Base-by-base conservation (phyloP, 2,888 invertebrate genomes). In the Pegoplata infirma region DNA sequence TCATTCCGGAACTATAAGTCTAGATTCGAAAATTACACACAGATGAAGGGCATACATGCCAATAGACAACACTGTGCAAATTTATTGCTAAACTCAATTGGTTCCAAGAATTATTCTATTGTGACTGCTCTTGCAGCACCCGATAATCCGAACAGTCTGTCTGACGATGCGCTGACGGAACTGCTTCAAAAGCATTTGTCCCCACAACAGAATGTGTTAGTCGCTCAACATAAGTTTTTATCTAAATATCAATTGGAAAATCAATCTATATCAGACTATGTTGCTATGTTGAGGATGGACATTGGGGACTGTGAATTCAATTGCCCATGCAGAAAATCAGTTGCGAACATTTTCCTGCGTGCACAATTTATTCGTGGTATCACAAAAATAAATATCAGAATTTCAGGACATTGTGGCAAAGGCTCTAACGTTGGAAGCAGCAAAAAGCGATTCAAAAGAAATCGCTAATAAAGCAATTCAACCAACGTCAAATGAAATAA, bases 1-100 rank as follows among this genome's bases (percentile, higher is more conserved):
- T 64, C 56, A 3, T 73, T 73, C 17, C 46, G 64, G 1, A 55
- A 56, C 12, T 73, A 73, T 17, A 72, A 55, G 40, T 47, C 16
- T 19, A 16, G 72, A 2, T 72, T 72, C 10, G 56, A 72, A 21
- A 72, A 72, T 21, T 72, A 72, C 16, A 32, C 36, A 6, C 16
- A 23, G 17, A 56, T 64, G 56, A 73, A 66, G 12, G 61, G 56
- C 12, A 59, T 77, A 5, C 59, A 55, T n/a, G 16, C 10, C 14
- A 72, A 77, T 21, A 49, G 49, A 25, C 36, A 63, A 7, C 59
- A 55, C 40, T 78, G 68, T 25, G 49, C 68, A n/a, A 73, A 19
- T 32, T 55, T 73, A 25, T 36, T 77, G 7, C 40, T 78, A 5
- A 78, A 74, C 36, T 78, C 66, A 16, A 66, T 66, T 25, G 74